Base-by-base conservation (phyloP, 2,113 vertebrate genomes). In the Serinus canaria region DNA sequence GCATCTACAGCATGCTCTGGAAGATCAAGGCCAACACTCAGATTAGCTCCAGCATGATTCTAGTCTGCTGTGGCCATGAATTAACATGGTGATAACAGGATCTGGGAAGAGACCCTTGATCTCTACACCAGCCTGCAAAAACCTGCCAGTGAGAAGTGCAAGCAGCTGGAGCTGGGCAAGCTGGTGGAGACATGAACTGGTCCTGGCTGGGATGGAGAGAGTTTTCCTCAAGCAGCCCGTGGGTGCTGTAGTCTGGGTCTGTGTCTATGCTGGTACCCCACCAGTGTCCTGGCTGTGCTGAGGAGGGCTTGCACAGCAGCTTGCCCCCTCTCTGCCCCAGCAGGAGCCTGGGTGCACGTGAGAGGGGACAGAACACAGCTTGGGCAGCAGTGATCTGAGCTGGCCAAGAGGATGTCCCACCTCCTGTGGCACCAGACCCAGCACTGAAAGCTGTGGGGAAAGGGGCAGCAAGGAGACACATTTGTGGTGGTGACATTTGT, bases 221-320 rank as follows among this genome's bases (percentile, higher is more conserved):
- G 5, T 44, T 67, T 39, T 62, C n/a, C 33, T 25, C 41, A 6
- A 41, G 39, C 60, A 92, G 55, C 33, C 35, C 0, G 0, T 18
- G 43, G 31, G 8, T 69, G 39, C 58, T 81, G 73, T 15, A 62
- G 33, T 78, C 44, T 47, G 80, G n/a, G 16, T 31, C 24, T 55
- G 60, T 60, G 49, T 2, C 55, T 30, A 0, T n/a, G 49, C 7
- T 78, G 66, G 2, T 27, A 27, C 31, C 13, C n/a, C 50, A 30
- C 0, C 37, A 30, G 23, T 6, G 25, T 11, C n/a, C 43, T 75
- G 79, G 60, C 60, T 33, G 1, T 56, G 41, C 80, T 52, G 46
- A 60, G 47, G 20, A 56, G 55, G 12, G 6, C 13, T 44, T 12
- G 31, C 53, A 44, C 39, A n/a, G 33, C 56, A 67, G n/a, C 41